Evolutionary conservation across 2,797 vertebrate species (phyloP).

Genomic region (Onychomys arenicola): DNA sequence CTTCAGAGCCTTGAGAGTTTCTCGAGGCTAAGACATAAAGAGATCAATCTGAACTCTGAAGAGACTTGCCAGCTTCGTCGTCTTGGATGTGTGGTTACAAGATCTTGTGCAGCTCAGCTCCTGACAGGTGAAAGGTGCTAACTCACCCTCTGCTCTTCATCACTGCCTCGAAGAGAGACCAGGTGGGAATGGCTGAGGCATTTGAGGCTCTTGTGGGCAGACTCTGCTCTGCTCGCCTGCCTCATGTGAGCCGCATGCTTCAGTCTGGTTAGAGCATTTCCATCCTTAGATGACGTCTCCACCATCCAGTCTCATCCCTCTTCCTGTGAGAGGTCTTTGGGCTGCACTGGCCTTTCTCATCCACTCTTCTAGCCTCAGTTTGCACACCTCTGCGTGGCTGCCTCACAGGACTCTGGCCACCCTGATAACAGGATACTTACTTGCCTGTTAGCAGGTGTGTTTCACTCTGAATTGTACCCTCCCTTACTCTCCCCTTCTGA

Average conservation of each 20-base stretch:
- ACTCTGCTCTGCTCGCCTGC: background rate
- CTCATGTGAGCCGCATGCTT: accelerated
- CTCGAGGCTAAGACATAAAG: constrained; percentile 4
- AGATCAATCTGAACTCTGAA: background rate
- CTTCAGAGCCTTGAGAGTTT: background rate
- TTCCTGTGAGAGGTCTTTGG: background rate
- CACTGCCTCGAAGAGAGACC: background rate
- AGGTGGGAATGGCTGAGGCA: background rate
- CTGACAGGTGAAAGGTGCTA: background rate
- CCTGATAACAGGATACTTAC: background rate
- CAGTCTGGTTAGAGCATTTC: background rate
- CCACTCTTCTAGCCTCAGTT: background rate
- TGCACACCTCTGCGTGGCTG: background rate
- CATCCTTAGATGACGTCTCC: background rate
- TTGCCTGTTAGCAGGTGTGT: background rate
- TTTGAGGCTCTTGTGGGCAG: background rate
- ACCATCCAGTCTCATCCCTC: background rate
- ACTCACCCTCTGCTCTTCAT: background rate
- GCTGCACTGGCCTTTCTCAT: background rate
- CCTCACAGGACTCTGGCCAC: background rate
- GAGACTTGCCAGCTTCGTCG: background rate
- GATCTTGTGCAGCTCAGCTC: background rate
- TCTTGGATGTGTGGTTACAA: background rate
- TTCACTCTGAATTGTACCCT: background rate
- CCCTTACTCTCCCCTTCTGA: background rate